Evolutionary conservation across 1,140 invertebrate genomes (phyloP), one percentile per base, ranked within the genome.

Genomic region (Drosophila pseudoobscura): DNA sequence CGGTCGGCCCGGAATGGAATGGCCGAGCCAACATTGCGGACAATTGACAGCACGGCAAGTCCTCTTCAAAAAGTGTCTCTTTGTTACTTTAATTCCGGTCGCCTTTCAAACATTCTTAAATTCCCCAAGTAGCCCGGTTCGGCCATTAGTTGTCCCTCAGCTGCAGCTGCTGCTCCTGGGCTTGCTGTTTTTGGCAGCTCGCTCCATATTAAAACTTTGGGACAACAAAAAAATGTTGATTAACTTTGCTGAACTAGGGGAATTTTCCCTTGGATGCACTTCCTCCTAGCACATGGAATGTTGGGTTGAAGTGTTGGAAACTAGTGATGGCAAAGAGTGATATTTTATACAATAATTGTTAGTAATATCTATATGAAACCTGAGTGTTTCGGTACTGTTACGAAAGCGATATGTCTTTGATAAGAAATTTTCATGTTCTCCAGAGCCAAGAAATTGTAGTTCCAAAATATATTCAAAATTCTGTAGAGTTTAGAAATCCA

Each of bases 131-230:
- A 43, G 44, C 15, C 8, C 3, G 5, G 35, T 13, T 57, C 35
- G 63, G 35, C 63, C 64, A 69, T 69, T 69, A 69, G 63, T 51
- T 69, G 11, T 64, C 44, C 35, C 47, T 66, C 56, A 47, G 44
- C 15, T 62, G 59, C 46, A 65, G 58, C 60, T 68, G 74, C 29
- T 7, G 26, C 26, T 29, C 29, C 6, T 29, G 29, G 17, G 17
- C 17, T 29, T 6, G 6, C 29, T 29, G 29, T 43, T 57, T 41
- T 75, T 80, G 52, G 20, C 55, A 43, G 15, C 50, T 53, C 39
- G 53, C 64, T 52, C 17, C 56, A 52, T 64, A 71, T 71, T 70
- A 66, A 83, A 84, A 84, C 57, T 83, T 83, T 78, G 57, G 43
- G 44, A 54, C 57, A 57, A 17, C 15, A n/a, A 44, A 49, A 78